These are phyloP conservation scores for Hypsibius dujardini DNA, from an alignment of 1,140 invertebrate species.

Conservation along the genomic window DNA sequence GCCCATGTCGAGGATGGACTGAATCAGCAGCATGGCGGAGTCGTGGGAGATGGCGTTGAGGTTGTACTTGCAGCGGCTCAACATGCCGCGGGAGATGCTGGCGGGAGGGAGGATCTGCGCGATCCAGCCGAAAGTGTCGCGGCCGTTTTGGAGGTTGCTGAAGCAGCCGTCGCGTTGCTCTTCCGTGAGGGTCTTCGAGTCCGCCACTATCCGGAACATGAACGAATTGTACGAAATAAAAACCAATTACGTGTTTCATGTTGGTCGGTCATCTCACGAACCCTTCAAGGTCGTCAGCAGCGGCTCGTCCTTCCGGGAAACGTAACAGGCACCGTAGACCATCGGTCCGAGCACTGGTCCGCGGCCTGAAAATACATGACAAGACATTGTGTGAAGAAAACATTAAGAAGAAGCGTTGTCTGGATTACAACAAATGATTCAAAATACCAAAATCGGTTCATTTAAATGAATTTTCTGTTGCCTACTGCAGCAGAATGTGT, in stretches of 20 bases:
- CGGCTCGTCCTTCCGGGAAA: slow-evolving; percentile 41
- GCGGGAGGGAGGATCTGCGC: slow-evolving; percentile 78
- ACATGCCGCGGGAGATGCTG: slow-evolving; percentile 40
- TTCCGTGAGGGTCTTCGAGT: slow-evolving; percentile 89
- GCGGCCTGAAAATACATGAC: neutral
- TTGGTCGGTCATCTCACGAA: too few species aligned
- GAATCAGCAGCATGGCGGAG: slow-evolving; percentile 71
- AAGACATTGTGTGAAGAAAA: neutral
- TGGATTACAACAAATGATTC: too few species aligned
- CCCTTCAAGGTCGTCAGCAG: slow-evolving; percentile 48
- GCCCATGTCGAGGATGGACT: slow-evolving; percentile 50
- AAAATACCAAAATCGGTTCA: too few species aligned
- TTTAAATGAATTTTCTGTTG: too few species aligned
- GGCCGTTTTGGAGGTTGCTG: slow-evolving; percentile 50
- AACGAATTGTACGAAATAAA: too few species aligned
- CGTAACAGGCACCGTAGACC: slow-evolving; percentile 81
- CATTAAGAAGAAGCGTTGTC: too few species aligned
- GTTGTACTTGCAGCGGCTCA: slow-evolving; percentile 55
- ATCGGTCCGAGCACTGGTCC: slow-evolving; percentile 51
- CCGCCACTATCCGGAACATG: slow-evolving; percentile 39
- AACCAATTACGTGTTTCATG: too few species aligned
- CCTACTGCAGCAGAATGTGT: too few species aligned
- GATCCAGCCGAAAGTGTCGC: slow-evolving; percentile 61
- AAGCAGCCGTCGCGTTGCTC: slow-evolving; percentile 73
- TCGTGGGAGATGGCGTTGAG: slow-evolving; percentile 92